A percentile compares a stretch with the other conserved stretches of the same genome.
Conservation (phyloP, 2,888 invertebrate genomes). For the Ptycholaimellus sp. region DNA sequence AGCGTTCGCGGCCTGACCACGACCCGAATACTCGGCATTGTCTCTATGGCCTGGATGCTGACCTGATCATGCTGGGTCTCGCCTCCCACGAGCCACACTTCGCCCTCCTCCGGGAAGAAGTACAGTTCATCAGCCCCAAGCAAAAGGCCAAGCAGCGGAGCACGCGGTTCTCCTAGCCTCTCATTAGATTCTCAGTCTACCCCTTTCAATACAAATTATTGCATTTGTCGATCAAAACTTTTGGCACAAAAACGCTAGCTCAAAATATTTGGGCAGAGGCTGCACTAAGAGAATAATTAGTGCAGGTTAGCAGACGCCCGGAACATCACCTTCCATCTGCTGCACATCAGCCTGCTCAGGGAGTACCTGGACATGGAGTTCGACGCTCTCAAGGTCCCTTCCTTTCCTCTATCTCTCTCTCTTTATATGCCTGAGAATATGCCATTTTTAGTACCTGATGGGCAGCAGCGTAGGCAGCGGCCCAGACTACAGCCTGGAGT, state of each 20-base stretch:
- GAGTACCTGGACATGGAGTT: constrained; percentile 84
- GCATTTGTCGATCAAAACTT: too few relatives aligned
- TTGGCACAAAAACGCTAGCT: too few relatives aligned
- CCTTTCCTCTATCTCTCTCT: too few relatives aligned
- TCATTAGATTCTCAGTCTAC: background rate
- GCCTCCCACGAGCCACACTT: constrained; percentile 88
- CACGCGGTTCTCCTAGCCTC: too few relatives aligned
- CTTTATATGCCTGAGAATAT: too few relatives aligned
- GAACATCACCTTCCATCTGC: constrained; percentile 67
- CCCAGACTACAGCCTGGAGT: constrained; percentile 64
- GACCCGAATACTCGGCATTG: constrained; percentile 79
- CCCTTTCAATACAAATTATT: background rate
- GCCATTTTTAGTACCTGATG: too few relatives aligned
- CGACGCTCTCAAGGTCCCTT: constrained; percentile 26
- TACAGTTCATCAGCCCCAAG: constrained; percentile 26
- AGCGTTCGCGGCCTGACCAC: constrained; percentile 56
- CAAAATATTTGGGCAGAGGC: too few relatives aligned
- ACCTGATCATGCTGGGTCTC: constrained; percentile 83
- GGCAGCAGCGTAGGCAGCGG: too few relatives aligned
- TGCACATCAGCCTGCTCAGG: constrained; percentile 67
- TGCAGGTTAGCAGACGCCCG: too few relatives aligned
- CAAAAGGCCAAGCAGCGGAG: background rate
- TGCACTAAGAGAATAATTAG: too few relatives aligned
- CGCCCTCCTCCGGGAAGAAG: constrained; percentile 73
- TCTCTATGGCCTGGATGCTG: constrained; percentile 84